Base-by-base conservation (phyloP, 2,113 vertebrate genomes). In the Embiotoca jacksoni region DNA sequence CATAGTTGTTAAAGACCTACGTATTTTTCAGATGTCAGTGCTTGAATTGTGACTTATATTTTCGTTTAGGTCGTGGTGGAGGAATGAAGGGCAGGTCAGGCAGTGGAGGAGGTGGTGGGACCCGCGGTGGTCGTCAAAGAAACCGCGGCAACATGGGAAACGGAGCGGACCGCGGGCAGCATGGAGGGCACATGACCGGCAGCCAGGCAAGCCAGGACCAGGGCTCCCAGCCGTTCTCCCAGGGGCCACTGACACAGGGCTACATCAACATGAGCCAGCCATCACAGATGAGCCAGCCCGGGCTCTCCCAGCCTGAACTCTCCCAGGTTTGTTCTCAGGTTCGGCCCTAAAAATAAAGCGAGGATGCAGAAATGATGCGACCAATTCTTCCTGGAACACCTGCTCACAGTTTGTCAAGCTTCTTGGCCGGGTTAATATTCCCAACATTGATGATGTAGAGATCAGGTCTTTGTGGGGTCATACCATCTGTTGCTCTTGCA, bases 211-310 rank as follows among this genome's bases (percentile, higher is more conserved):
- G 98, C 88, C 97, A 99, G 89, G 97, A 98, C 0, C 95, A 96
- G 92, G 96, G 94, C 3, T 99, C 98, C 0, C 98, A 99, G 93
- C 96, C 97, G 3, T 99, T 98, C 93, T 99, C 98, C 0, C 98
- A 99, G 95, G 98, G 97, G 0, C 97, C 97, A 0, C 94, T 99
- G 87, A 99, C 97, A 0, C 98, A 99, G 94, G 97, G 97, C 54
- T 99, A 98, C 81, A 96, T 98, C 92, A 97, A 95, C 93, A 99
- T 99, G 97, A 99, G 97, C 91, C 98, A 99, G 84, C 98, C 97
- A 0, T 99, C 97, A 0, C 98, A 99, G 93, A 99, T 99, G 98
- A 99, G 98, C 88, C 98, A 99, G 91, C 96, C 97, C 0, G 98
- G 98, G 60, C 96, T 99, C 55, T 99, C 97, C 73, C 98, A 99